Base-by-base conservation (phyloP, 2,797 vertebrate genomes). In the Malurus leucopterus region DNA sequence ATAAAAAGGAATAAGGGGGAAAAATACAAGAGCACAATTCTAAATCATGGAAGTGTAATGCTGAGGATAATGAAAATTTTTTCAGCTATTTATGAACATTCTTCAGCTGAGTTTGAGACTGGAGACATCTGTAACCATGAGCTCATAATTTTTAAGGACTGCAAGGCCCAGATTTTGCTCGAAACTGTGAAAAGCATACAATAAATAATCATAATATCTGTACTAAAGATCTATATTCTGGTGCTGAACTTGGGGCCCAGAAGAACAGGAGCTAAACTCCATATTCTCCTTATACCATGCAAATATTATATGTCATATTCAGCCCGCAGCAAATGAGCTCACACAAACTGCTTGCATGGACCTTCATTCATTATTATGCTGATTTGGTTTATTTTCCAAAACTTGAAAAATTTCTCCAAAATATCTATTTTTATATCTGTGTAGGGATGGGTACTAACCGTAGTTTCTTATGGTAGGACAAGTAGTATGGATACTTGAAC, bases 351-450 rank as follows among this genome's bases (percentile, higher is more conserved):
- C 16, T 86, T 80, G 9, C 17, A 49, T 41, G 58, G 7, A 30
- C 23, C 38, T 69, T 65, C 12, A 40, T 38, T 81, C 29, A 64
- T 69, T 44, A 69, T 27, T 53, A 15, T n/a, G 3, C 9, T 51
- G 8, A 36, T 36, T 36, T 36, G 1, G 3, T 0, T 0, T 12
- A 3, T 44, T 62, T n/a, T 55, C 11, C 14, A 9, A 6, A 24
- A 17, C 6, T 26, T 59, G 29, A 84, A 82, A 78, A 51, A 23
- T 9, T 32, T 64, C 12, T 49, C 11, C 0, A 57, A 59, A 76
- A 51, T 67, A 74, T 8, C 24, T 67, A 4, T 13, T 64, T 41
- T 54, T 80, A 32, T 27, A 13, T 36, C 8, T 69, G 1, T 29
- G 5, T 47, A 34, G 7, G 15, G 4, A 29, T 44, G 4, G 3